Base-by-base conservation (phyloP, 2,888 invertebrate species). In the Pegoplata infirma region DNA sequence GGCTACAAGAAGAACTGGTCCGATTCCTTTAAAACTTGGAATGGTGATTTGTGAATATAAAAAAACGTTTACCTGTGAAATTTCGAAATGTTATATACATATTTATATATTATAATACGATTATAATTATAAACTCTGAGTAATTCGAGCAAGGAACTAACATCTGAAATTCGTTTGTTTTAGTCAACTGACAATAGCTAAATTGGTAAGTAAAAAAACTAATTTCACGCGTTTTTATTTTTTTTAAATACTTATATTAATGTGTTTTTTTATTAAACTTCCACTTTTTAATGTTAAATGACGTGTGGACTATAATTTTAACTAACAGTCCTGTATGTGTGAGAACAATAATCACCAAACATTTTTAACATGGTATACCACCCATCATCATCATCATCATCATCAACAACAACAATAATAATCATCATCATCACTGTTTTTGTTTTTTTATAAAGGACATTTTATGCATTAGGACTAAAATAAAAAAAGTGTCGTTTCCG, bases 271-370 rank as follows among this genome's bases (percentile, higher is more conserved):
- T 44, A 12, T 8, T 10, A 21, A 46, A 16, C 5, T 7, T 28
- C 8, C 19, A 23, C 64, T 75, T 56, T 79, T 79, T 63, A 75
- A 79, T 72, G 67, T 79, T 79, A 64, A 79, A 79, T 75, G 79
- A 75, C 67, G 71, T 75, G 79, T 72, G 79, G 75, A 75, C 79
- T 75, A 79, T 56, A 25, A 8, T 53, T n/a, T 49, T 78, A 49
- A 12, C 46, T 53, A 32, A 32, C 8, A 32, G 12, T 32, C 10
- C 8, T 32, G 2, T 10, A n/a, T n/a, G n/a, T n/a, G 8, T 32
- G 8, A 10, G 10, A 61, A 44, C 5, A 28, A 32, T 5, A 28
- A 32, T 7, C 28, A 59, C 40, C 44, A 59, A 8, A 61, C 61
- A 49, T n/a, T 36, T 21, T 36, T 21, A n/a, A 17, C 28, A 47